Percentiles rank a stretch among this genome's conserved stretches.
Conservation (phyloP, 2,797 vertebrate species). For the Aotus griseimembra region DNA sequence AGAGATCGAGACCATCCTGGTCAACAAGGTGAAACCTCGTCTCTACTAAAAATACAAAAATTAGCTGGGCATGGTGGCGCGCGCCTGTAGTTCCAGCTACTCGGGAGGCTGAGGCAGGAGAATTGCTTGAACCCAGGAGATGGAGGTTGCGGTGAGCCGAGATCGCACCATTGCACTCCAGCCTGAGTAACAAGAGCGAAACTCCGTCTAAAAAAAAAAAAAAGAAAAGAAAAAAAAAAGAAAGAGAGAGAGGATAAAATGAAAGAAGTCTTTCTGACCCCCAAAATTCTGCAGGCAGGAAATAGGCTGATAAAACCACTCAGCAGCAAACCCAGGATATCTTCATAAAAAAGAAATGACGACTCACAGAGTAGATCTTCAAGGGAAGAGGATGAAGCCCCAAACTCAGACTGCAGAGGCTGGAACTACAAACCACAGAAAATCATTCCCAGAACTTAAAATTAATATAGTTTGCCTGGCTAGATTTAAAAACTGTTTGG, state of each 20-base stretch:
- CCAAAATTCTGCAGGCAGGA: neutral
- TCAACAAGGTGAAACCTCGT: no score
- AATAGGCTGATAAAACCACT: neutral
- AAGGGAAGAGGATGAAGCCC: neutral
- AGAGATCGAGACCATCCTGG: no score
- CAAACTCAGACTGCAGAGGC: neutral
- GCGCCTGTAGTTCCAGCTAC: no score
- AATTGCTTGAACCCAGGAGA: no score
- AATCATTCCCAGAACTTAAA: neutral
- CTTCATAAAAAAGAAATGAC: neutral
- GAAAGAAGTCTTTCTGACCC: neutral
- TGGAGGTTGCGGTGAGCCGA: no score
- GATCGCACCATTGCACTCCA: no score
- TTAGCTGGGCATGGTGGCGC: no score
- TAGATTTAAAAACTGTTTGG: neutral
- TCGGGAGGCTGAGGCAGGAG: no score
- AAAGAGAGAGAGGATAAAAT: neutral
- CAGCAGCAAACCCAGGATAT: neutral
- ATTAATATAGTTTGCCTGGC: neutral
- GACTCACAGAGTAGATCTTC: neutral
- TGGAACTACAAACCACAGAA: neutral
- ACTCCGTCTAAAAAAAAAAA: no score
- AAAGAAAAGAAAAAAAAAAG: neutral
- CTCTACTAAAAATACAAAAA: no score
- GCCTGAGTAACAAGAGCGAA: no score